phyloP scores from a whole-genome alignment of 2,797 vertebrate species.

The Leuciscus waleckii region DNA sequence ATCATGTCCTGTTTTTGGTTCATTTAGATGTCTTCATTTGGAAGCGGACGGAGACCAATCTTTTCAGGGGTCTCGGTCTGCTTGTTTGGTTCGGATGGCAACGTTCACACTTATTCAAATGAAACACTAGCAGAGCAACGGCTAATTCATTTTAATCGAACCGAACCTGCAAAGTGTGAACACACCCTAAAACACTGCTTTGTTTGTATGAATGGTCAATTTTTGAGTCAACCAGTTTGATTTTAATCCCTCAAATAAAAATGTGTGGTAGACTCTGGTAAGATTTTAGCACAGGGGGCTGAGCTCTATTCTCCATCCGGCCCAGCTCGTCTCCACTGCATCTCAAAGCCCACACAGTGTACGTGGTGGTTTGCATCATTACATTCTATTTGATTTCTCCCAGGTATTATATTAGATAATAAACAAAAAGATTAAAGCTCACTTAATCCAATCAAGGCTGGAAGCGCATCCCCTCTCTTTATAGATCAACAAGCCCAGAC shows the following conservation, averaged over 20 bases:
- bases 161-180: not conserved
- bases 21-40: too few relatives aligned
- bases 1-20: too few relatives aligned
- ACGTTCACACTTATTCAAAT: not conserved
- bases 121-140: not conserved
- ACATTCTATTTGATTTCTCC: slow-evolving; percentile 66
- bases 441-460: slow-evolving; percentile 71
- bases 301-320: not conserved
- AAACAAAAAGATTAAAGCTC: slow-evolving; percentile 69
- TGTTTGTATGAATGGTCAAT: not conserved
- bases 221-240: not conserved
- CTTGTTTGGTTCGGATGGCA: not conserved
- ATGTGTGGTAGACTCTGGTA: not conserved
- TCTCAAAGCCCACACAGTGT: slow-evolving; percentile 39
- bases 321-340: not conserved
- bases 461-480: slow-evolving; percentile 68
- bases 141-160: not conserved
- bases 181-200: not conserved
- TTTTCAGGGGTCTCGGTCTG: not conserved
- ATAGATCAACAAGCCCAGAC: slow-evolving; percentile 68
- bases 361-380: slow-evolving; percentile 60
- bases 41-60: too few relatives aligned
- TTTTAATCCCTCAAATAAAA: slow-evolving; percentile 14
- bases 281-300: not conserved
- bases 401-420: slow-evolving; percentile 70